Base-by-base conservation (phyloP, 2,113 vertebrate genomes). In the Vimba vimba region DNA sequence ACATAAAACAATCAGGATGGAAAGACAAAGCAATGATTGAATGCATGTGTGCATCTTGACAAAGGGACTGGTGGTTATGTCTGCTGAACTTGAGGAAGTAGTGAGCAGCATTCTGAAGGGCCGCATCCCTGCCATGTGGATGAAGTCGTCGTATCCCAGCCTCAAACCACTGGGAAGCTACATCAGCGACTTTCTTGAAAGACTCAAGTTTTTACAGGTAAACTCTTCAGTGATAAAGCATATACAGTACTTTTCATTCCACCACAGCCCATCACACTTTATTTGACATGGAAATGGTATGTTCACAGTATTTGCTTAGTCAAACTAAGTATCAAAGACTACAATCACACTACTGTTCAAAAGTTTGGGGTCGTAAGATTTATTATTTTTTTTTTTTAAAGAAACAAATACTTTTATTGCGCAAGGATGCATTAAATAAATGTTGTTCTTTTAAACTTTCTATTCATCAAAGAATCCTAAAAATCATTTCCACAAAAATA, bases 121-220 rank as follows among this genome's bases (percentile, higher is more conserved):
- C 62, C 95, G 94, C 75, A 95, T 96, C 79, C 96, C 96, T 6
- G 95, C 83, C 30, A 94, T 96, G 91, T 97, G 97, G 96, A 97
- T 97, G 95, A 95, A 90, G 21, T 97, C 96, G 90, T 97, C 96
- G 2, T 97, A 97, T 87, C 96, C 96, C 77, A 97, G 96, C 91
- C 96, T 97, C 73, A 98, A 97, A 90, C 94, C 96, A 0, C 94
- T 97, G 39, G 97, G 97, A 82, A 96, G 96, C 91, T 97, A 97
- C 2, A 88, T 97, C 86, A 96, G 86, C 3, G 96, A 97, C 92
- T 97, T 97, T 88, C 93, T 98, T 57, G 88, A 94, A 11, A 92
- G 97, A 78, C 92, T 98, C 5, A 92, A 89, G 71, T 97, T 97
- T 93, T 91, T 98, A 73, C 94, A 97, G 96, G 97, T 97, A 43